Evolutionary conservation across 1,140 invertebrate genomes (phyloP).

Genomic region (Drosophila sp.): DNA sequence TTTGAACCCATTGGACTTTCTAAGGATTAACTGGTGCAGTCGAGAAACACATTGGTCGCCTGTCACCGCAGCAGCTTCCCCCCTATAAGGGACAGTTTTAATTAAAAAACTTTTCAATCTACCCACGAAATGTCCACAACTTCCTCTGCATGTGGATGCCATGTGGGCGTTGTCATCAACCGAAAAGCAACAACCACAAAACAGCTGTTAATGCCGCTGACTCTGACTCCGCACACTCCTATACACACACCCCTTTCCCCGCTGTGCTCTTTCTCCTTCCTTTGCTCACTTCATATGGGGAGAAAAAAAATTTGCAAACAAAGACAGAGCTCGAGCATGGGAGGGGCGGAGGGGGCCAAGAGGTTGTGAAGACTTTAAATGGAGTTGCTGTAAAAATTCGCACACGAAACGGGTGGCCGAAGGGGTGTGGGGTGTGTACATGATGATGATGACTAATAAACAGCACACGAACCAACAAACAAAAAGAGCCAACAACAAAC

Average conservation of each 20-base stretch:
- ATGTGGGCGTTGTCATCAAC: constrained; percentile 68
- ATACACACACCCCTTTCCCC: background rate
- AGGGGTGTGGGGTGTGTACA: background rate
- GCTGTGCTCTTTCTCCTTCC: constrained; percentile 21
- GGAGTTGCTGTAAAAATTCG: constrained; percentile 58
- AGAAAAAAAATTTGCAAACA: constrained; percentile 54
- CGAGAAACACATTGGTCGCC: too few relatives aligned
- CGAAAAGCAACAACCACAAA: constrained; percentile 45
- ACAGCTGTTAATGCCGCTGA: constrained; percentile 61
- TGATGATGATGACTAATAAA: constrained; percentile 66
- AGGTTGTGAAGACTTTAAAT: constrained; percentile 27
- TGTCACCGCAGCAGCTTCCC: too few relatives aligned
- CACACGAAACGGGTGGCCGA: constrained; percentile 24
- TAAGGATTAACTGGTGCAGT: too few relatives aligned
- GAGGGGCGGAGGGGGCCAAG: background rate
- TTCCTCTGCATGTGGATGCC: constrained; percentile 48
- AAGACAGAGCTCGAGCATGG: constrained; percentile 35
- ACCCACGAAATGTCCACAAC: constrained; percentile 51
- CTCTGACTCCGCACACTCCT: constrained; percentile 22
- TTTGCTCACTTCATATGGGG: constrained; percentile 5
- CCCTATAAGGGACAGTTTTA: background rate
- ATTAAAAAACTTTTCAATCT: constrained; percentile 21
- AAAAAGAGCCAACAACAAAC: constrained; percentile 49
- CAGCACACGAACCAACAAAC: constrained; percentile 37
- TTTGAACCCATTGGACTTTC: too few relatives aligned